Evolutionary conservation across 1,140 invertebrate genomes (phyloP), one percentile per base, ranked within the genome.

Genomic region (Apocrypta bakeri): DNA sequence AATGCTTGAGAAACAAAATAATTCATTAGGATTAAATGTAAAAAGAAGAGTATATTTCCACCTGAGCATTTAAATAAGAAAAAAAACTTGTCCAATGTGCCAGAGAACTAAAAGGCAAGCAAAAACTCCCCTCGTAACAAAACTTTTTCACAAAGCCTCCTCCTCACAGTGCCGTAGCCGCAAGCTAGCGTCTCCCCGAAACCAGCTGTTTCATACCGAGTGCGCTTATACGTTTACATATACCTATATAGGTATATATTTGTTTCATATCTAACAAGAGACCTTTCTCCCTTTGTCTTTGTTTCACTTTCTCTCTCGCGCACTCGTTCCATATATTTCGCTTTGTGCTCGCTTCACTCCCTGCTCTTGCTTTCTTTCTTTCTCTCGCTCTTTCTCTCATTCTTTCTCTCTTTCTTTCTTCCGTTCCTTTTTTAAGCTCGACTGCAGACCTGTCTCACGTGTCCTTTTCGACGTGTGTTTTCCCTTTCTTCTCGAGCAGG

Each of bases 251-350:
- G 2, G 9, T 37, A 37, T 37, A 37, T 37, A 37, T 9, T n/a
- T 48, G 76, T 69, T 69, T 84, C 27, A 84, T 79, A 7, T 72
- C 77, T 21, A 48, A 48, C 42, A 48, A 48, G 42, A 48, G 42
- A 56, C 48, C 48, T 56, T 56, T 56, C 31, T 71, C 31, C 29
- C 71, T 73, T 37, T 82, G 80, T 85, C 64, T 77, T 24, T 21
- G 75, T 74, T 64, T 84, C 72, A 33, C 77, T 69, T 74, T 85
- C 84, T 74, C 79, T 82, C 42, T 82, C 78, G 21, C 48, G 21
- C 21, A 56, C 48, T 56, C 48, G 48, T 21, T 56, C 48, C n/a
- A n/a, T 56, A 56, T n/a, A 56, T 56, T 21, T 31, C 27, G 27
- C 68, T 71, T 37, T 33, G 21, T 25, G 27, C 31, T 27, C 14